Base-by-base conservation (phyloP, 2,113 vertebrate genomes). In the Odocoileus hemionus region DNA sequence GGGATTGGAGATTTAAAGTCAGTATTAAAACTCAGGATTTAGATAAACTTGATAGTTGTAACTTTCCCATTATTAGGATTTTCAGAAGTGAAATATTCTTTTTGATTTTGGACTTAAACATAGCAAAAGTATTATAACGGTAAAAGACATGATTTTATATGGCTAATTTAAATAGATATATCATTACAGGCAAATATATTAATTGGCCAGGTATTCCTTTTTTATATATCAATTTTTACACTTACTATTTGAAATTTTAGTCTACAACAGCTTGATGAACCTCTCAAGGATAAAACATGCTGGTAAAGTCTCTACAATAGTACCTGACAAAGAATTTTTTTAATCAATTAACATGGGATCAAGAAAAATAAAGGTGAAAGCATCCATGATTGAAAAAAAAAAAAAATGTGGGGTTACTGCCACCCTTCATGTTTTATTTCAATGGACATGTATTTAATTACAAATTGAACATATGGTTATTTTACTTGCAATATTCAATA, bases 391-490 rank as follows among this genome's bases (percentile, higher is more conserved):
- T 39, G 64, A 57, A 57, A 70, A 36, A 70, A 36, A 36, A 23
- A 39, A 28, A 9, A 88, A 92, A 96, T 60, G 70, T 28, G 50
- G 5, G 0, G 4, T 84, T 55, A 92, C 1, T 96, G 58, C 30
- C 25, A 86, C 5, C 8, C 25, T 17, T 85, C 14, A 6, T 45
- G 16, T 86, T 96, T 88, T 92, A 96, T 84, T 95, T 58, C 96
- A 96, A 97, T 64, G 89, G 2, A 7, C 3, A 89, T 19, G 36
- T 10, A 96, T 54, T 5, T 95, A 88, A 93, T 67, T 5, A 26
- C 33, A 97, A 89, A 33, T 10, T 96, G 28, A 92, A 98, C 96
- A 97, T 90, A n/a, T 61, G 93, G 91, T 82, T 70, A 91, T 10
- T 94, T 97, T 95, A 33, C 43, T 92, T 96, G 95, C 52, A 58